Evolutionary conservation across 2,797 vertebrate species (phyloP).

Genomic region (Streptopelia turtur): DNA sequence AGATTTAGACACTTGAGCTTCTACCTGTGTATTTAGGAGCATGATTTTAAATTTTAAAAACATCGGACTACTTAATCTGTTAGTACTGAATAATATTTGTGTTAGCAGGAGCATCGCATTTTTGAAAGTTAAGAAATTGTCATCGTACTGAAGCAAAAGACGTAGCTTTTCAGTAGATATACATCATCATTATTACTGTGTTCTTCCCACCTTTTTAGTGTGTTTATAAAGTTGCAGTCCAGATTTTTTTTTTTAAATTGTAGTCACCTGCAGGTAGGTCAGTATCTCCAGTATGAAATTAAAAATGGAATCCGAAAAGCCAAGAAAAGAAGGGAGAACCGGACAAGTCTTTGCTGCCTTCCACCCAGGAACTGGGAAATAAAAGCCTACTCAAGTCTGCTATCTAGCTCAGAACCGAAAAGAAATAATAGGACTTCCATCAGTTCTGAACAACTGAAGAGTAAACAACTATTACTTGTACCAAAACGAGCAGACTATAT

Average conservation of each 20-base stretch:
- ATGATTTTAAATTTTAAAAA: not conserved
- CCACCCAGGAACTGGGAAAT: slow-evolving; percentile 34
- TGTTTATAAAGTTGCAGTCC: not conserved
- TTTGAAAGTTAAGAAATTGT: not conserved
- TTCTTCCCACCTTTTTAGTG: not conserved
- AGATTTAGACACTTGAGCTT: not conserved
- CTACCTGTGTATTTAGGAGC: not conserved
- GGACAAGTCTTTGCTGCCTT: slow-evolving; percentile 32
- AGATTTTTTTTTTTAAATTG: slow-evolving; percentile 46
- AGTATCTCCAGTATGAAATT: slow-evolving; percentile 47
- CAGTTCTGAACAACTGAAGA: not conserved
- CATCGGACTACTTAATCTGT: not conserved
- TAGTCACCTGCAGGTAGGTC: slow-evolving; percentile 71
- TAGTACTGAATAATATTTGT: not conserved
- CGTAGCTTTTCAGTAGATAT: not conserved
- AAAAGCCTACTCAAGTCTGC: slow-evolving; percentile 56
- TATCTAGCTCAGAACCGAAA: slow-evolving; percentile 63
- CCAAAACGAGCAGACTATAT: slow-evolving; percentile 14
- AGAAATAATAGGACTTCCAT: slow-evolving; percentile 51
- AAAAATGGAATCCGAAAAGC: slow-evolving; percentile 64
- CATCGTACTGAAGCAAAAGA: not conserved
- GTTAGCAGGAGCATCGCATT: not conserved
- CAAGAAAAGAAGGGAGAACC: slow-evolving; percentile 64
- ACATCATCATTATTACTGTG: not conserved
- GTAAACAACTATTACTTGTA: slow-evolving; percentile 36